phyloP scores from a whole-genome alignment of 2,113 vertebrate species.

The Thermophis baileyi region DNA sequence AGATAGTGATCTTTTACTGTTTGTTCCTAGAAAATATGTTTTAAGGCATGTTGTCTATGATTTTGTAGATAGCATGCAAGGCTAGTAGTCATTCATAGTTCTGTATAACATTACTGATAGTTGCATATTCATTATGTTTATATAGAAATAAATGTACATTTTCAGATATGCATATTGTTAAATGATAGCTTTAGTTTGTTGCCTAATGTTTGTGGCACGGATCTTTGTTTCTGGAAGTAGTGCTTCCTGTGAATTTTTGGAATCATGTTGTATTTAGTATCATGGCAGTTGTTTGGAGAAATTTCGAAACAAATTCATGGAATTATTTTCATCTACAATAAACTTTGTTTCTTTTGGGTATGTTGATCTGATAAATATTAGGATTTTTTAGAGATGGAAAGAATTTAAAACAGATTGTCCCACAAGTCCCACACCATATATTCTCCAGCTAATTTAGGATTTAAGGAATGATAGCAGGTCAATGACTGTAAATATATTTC shows the following conservation, averaged over 20 bases:
- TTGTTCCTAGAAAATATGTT: background rate
- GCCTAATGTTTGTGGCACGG: background rate
- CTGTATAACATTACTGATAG: background rate
- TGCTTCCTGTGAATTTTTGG: background rate
- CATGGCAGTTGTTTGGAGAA: background rate
- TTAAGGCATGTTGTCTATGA: background rate
- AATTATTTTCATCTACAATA: background rate
- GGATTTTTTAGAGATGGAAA: background rate
- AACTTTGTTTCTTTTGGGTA: background rate
- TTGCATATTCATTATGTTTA: background rate
- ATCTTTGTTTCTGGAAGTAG: background rate
- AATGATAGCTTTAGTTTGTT: background rate
- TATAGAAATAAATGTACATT: conserved; percentile 14
- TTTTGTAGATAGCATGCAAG: background rate
- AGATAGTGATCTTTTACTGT: background rate
- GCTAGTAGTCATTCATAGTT: background rate
- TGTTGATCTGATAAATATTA: background rate
- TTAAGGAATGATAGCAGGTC: background rate
- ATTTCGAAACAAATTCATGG: rapidly evolving
- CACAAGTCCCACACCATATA: background rate
- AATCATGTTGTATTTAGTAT: background rate
- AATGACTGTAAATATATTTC: conserved; percentile 20
- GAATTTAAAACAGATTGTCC: conserved; percentile 6
- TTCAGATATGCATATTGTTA: background rate
- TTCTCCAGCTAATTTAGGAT: conserved; percentile 9